Conservation (phyloP, 2,797 vertebrate species). For the Esox masquinongy region DNA sequence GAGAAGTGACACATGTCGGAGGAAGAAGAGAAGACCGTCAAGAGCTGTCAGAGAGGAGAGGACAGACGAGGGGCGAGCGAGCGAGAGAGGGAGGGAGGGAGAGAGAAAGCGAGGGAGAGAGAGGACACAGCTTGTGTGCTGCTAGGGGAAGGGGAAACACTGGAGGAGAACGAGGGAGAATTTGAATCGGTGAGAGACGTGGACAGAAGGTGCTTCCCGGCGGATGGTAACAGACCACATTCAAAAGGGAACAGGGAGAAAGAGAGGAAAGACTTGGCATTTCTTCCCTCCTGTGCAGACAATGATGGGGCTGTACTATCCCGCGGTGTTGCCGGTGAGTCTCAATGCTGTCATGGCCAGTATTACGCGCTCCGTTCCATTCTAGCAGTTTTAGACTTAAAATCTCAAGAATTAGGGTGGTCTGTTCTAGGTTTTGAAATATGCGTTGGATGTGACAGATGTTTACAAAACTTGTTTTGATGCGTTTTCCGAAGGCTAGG, state of each 20-base stretch:
- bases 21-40: conserved; percentile 46
- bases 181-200: conserved; percentile 65
- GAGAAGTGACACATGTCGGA: conserved; percentile 65
- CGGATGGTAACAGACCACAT: conserved; percentile 68
- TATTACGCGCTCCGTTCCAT: not conserved
- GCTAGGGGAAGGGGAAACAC: conserved; percentile 51
- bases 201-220: conserved; percentile 56
- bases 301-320: conserved; percentile 79
- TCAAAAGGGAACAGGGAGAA: conserved; percentile 40
- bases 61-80: conserved; percentile 52
- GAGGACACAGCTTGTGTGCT: conserved; percentile 44
- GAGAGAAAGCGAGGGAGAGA: conserved; percentile 52
- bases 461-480: not conserved
- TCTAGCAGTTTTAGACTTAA: not conserved
- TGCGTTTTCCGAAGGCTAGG: not conserved
- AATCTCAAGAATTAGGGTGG: not conserved
- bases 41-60: conserved; percentile 62
- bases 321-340: conserved; percentile 73
- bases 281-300: conserved; percentile 62
- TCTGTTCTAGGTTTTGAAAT: not conserved
- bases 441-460: not conserved
- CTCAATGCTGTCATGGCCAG: not conserved
- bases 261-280: conserved; percentile 44
- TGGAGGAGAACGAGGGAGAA: conserved; percentile 62
- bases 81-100: conserved; percentile 50